Conservation (phyloP, 2,888 invertebrate species). For the Himalopsyche anomala region DNA sequence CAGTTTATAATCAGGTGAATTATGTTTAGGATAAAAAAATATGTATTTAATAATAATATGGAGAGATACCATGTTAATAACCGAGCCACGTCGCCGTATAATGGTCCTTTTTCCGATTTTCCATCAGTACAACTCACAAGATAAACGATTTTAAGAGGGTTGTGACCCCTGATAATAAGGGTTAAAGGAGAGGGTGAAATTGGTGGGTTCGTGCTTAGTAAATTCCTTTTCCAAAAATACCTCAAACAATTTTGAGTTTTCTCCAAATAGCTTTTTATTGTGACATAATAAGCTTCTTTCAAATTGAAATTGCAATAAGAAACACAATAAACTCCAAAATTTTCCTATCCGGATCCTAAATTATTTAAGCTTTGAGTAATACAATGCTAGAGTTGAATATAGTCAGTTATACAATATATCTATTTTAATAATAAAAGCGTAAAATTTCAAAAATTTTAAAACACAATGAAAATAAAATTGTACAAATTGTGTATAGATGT, state of each 20-base stretch:
- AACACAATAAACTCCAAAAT: not conserved
- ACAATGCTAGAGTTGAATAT: no score
- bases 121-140: slow-evolving; percentile 22
- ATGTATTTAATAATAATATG: slow-evolving; percentile 1
- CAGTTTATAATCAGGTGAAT: not conserved
- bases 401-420: no score
- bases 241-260: slow-evolving; percentile 5
- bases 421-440: no score
- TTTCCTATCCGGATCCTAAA: no score
- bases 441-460: no score
- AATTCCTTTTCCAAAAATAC: slow-evolving; percentile 2
- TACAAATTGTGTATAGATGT: no score
- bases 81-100: slow-evolving; percentile 5
- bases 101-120: slow-evolving; percentile 28
- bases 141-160: slow-evolving; percentile 40
- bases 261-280: slow-evolving; percentile 39
- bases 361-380: no score
- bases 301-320: not conserved
- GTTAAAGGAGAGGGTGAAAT: slow-evolving; percentile 22
- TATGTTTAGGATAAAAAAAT: not conserved
- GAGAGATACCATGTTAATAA: slow-evolving; percentile 1
- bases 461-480: no score
- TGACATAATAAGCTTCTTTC: not conserved
- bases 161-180: slow-evolving; percentile 40
- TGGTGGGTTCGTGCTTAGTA: slow-evolving; percentile 27